These are phyloP conservation scores for Nothoprocta pentlandii DNA, from an alignment of 2,113 vertebrate species.

Conservation along the genomic window DNA sequence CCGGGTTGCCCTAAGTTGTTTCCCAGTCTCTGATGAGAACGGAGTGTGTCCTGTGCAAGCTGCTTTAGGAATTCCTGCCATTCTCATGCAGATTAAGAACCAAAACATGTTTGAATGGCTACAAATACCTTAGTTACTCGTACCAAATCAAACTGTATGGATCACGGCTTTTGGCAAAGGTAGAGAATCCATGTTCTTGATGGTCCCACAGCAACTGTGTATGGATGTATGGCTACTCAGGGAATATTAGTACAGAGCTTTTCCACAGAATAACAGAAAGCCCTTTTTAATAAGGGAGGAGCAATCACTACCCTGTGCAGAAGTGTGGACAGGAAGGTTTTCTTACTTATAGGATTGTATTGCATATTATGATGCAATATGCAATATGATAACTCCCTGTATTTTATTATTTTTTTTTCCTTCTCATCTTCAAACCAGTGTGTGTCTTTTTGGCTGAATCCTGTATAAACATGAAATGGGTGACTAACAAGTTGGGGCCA, in stretches of 20 bases:
- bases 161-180: not conserved
- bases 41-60: not conserved
- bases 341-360: not conserved
- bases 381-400: not conserved
- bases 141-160: not conserved
- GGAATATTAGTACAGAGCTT: not conserved
- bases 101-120: not conserved
- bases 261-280: not conserved
- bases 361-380: not conserved
- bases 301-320: not conserved
- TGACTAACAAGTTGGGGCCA: not conserved
- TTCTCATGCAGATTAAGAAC: not conserved
- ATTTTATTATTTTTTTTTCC: not conserved
- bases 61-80: not conserved
- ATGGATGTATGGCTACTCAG: not conserved
- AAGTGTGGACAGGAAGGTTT: not conserved
- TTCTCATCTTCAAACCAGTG: not conserved
- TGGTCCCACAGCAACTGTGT: not conserved
- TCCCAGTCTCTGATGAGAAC: not conserved
- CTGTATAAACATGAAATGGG: not conserved
- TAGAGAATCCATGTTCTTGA: not conserved
- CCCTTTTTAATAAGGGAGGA: not conserved
- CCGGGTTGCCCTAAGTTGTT: not conserved
- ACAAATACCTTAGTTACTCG: not conserved
- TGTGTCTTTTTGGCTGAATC: not conserved